Conservation (phyloP, 1,140 invertebrate species). For the Mycetomoellerius zeteki region DNA sequence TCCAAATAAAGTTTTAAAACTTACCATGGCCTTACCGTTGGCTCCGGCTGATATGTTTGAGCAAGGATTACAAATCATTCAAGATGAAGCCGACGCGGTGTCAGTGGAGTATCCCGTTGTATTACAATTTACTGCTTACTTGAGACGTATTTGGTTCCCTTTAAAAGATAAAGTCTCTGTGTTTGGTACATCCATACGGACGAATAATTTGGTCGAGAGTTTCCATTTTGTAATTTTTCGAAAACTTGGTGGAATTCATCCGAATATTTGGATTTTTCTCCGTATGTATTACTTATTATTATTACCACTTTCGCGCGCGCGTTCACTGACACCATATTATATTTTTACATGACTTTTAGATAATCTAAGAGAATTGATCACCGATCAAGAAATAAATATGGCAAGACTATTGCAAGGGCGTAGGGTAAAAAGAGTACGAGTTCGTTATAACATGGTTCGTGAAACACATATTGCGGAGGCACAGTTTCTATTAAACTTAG, state of each 20-base stretch:
- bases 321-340: not conserved
- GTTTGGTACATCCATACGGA: not conserved
- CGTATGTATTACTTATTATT: slow-evolving; percentile 7
- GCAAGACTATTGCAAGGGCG: not conserved
- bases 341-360: not conserved
- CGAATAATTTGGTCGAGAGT: slow-evolving; percentile 2
- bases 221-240: not conserved
- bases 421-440: not conserved
- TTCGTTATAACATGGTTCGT: not conserved
- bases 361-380: not conserved
- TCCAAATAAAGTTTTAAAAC: not conserved
- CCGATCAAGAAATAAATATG: slow-evolving; percentile 27
- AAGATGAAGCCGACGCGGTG: slow-evolving; percentile 7
- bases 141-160: slow-evolving; percentile 10
- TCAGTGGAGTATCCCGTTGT: not conserved
- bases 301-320: not conserved
- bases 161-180: slow-evolving; percentile 17
- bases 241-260: slow-evolving; percentile 10
- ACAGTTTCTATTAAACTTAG: not conserved
- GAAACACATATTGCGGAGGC: slow-evolving; percentile 3
- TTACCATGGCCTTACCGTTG: slow-evolving; percentile 18
- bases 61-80: slow-evolving; percentile 13
- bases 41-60: not conserved
- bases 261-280: slow-evolving; percentile 21
- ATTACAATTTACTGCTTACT: not conserved